Evolutionary conservation across 2,113 vertebrate genomes (phyloP), one percentile per base, ranked within the genome.

Genomic region (Dinomys branickii): DNA sequence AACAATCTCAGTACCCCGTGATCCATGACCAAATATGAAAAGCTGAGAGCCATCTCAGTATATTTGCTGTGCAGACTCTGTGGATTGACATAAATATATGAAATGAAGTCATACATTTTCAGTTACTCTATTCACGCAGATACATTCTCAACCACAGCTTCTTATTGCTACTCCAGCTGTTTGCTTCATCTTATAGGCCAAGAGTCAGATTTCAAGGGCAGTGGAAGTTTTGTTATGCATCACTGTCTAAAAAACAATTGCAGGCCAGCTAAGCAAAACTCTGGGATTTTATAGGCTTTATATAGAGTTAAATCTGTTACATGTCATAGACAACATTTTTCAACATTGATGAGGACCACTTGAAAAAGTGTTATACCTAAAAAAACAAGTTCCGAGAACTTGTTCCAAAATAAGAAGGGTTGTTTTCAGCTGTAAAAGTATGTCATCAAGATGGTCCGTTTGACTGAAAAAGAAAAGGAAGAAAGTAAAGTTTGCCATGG

Each of bases 101-200:
- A 85, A 98, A 97, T 87, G 63, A 97, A 93, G 67, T 71, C 97
- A 96, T 80, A 91, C 73, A 98, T 78, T 97, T 98, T 97, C 93
- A 98, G 90, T 98, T 94, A 97, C 82, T 97, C 83, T 26, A 97
- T 97, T 98, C 94, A 97, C 90, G 93, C 97, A 98, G 96, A 97
- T 90, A 81, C 0, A 44, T 98, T 98, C 98, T 97, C 88, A 98
- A 58, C 94, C 95, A 95, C 58, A 97, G 16, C 20, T 94, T 96
- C 3, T 30, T 96, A 80, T n/a, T 98, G 90, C 89, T 77, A 97
- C 58, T 41, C n/a, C 84, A 97, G 88, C 91, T 97, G 8, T 85
- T 98, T 83, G 54, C 81, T 94, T 96, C 87, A 88, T 65, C 88
- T 96, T 97, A 92, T 77, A 97, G 0, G 0, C 92, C 88, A 96